phyloP scores from a whole-genome alignment of 2,888 invertebrate species.

The Apodemia duryi region DNA sequence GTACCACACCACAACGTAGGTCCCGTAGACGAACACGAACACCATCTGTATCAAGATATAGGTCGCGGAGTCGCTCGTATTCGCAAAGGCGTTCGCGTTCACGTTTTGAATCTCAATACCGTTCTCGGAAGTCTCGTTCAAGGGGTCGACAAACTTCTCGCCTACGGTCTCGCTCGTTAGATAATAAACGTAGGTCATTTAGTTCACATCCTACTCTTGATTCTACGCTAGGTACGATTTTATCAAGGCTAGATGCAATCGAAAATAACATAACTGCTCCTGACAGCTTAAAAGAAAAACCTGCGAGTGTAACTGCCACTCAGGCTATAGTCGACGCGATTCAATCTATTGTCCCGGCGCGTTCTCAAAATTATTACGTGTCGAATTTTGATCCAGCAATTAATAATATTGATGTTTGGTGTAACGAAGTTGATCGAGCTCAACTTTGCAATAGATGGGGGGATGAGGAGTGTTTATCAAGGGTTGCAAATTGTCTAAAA shows the following conservation, averaged over 20 bases:
- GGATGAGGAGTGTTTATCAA: not conserved
- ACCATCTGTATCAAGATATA: not conserved
- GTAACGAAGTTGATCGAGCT: not conserved
- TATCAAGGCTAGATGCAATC: not conserved
- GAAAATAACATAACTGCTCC: not conserved
- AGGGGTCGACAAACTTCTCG: too few species aligned
- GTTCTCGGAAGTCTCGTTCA: too few species aligned
- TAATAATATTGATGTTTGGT: not conserved
- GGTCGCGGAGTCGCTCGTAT: not conserved
- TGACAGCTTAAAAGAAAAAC: too few species aligned
- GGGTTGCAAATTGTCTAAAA: not conserved
- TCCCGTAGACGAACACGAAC: too few species aligned
- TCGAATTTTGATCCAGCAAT: slow-evolving; percentile 11
- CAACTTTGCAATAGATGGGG: not conserved
- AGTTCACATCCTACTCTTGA: not conserved
- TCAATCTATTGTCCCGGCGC: slow-evolving; percentile 3
- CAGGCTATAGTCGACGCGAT: slow-evolving; percentile 2
- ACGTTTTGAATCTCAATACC: not conserved
- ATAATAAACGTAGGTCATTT: too few species aligned
- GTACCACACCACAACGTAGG: too few species aligned
- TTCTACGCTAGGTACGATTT: not conserved
- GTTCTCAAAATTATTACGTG: slow-evolving; percentile 11
- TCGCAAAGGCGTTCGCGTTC: not conserved
- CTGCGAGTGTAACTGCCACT: not conserved
- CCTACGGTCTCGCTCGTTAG: too few species aligned